Percentiles rank a stretch among this genome's conserved stretches.
phyloP scores from a whole-genome alignment of 2,888 invertebrate genomes.

The Bursaphelenchus okinawaensis region DNA sequence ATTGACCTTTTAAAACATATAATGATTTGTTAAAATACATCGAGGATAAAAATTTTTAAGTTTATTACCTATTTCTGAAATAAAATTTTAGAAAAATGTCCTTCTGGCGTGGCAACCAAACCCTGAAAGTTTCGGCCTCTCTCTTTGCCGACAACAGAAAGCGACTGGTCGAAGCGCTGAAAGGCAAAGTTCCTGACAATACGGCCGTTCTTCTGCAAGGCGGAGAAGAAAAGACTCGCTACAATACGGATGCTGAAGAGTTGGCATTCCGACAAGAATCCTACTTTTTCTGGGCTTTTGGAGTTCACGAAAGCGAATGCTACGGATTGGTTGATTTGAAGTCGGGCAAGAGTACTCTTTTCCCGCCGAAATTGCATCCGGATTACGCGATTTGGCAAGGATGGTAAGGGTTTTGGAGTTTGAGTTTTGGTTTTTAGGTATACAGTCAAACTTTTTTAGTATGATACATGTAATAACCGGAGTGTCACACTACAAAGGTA shows the following conservation, averaged over 20 bases:
- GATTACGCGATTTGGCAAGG: slow-evolving; percentile 94
- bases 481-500: too few relatives aligned
- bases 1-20: too few relatives aligned
- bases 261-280: slow-evolving; percentile 67
- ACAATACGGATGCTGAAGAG: slow-evolving; percentile 53
- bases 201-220: slow-evolving; percentile 41
- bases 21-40: too few relatives aligned
- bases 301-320: slow-evolving; percentile 83
- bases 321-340: slow-evolving; percentile 67
- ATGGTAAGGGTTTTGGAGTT: slow-evolving; percentile 58
- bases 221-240: slow-evolving; percentile 45
- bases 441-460: too few relatives aligned
- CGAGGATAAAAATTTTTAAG: too few relatives aligned
- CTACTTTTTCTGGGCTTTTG: slow-evolving; percentile 91
- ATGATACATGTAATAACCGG: too few relatives aligned
- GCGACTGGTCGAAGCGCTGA: slow-evolving; percentile 34
- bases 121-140: slow-evolving; percentile 39
- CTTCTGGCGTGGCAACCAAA: slow-evolving; percentile 35
- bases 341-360: slow-evolving; percentile 68
- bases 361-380: slow-evolving; percentile 77
- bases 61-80: too few relatives aligned
- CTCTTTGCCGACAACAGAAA: slow-evolving; percentile 42
- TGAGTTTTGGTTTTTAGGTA: too few relatives aligned
- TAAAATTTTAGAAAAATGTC: slow-evolving; percentile 35
- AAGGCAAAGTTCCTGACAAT: slow-evolving; percentile 8